Conservation (phyloP, 2,888 invertebrate species). For the Dexiosoma caninum region DNA sequence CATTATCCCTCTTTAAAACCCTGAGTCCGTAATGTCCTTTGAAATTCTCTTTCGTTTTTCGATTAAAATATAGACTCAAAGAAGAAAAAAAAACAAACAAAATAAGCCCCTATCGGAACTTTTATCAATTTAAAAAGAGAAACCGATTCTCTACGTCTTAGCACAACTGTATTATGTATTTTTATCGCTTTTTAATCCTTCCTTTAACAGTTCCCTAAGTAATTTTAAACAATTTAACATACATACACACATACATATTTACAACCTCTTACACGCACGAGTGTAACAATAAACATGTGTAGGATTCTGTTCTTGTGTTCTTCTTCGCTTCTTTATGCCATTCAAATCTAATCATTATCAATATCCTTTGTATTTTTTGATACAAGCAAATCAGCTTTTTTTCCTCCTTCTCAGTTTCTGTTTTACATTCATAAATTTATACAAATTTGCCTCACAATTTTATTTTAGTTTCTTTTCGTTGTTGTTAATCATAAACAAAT, state of each 20-base stretch:
- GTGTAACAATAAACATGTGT: constrained; percentile 32
- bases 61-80: too few relatives aligned
- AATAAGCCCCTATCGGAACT: too few relatives aligned
- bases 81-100: not conserved
- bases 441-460: not conserved
- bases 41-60: too few relatives aligned
- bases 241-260: too few relatives aligned
- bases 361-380: constrained; percentile 28
- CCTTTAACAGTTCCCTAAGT: constrained; percentile 11
- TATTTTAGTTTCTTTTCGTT: not conserved
- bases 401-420: not conserved
- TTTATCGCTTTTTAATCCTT: constrained; percentile 44
- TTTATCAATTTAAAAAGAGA: not conserved
- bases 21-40: too few relatives aligned
- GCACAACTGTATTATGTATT: not conserved
- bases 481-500: constrained; percentile 39
- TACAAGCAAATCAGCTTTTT: not conserved
- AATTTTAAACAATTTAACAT: constrained; percentile 38
- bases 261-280: not conserved
- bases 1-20: too few relatives aligned
- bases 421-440: constrained; percentile 7
- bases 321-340: not conserved
- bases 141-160: not conserved
- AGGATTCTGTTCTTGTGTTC: not conserved
- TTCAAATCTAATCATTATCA: constrained; percentile 47